Evolutionary conservation across 2,888 invertebrate genomes (phyloP), one percentile per base, ranked within the genome.

Genomic region (Calliscelio sp.): DNA sequence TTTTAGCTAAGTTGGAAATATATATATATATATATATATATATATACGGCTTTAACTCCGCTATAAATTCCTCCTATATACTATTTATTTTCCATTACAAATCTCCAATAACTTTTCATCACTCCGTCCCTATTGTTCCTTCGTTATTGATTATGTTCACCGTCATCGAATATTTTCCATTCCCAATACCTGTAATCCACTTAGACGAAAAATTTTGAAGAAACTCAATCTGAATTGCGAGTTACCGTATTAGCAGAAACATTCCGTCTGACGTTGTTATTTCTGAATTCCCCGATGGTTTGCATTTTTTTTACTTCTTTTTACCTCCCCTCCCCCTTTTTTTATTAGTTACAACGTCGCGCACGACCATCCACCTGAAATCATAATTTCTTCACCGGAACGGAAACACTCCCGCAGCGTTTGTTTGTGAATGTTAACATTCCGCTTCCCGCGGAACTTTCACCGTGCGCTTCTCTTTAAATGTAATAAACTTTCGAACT

Each of bases 401-500:
- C 77, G 79, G 63, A 79, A 71, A 71, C 63, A 24, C 44, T 63
- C 55, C 44, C 57, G 51, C 51, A 18, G 35, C 63, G 74, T 74
- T 74, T 81, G 61, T 81, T 81, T 66, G 61, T 59, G 59, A 73
- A 73, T 66, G 51, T 73, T 68, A 59, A 74, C 41, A 24, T 80
- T 32, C 41, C 46, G 66, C 68, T 66, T 74, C 46, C 35, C 35
- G 35, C 25, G 25, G 38, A 81, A 81, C 55, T 81, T 75, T 70
- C 49, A 24, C 71, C 68, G 32, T 44, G 32, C 44, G 70, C 65
- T 59, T 71, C 75, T 65, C 59, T 71, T 81, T 57, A 73, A 81
- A 77, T 73, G 71, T 82, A 71, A 77, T 77, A 70, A 82, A 82
- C 66, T 82, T 82, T 82, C 73, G 32, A 82, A 82, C 66, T 57